A percentile compares a stretch with the other conserved stretches of the same genome.
These are phyloP conservation scores for Drosophila lini DNA, from an alignment of 1,140 invertebrate genomes.

Conservation along the genomic window DNA sequence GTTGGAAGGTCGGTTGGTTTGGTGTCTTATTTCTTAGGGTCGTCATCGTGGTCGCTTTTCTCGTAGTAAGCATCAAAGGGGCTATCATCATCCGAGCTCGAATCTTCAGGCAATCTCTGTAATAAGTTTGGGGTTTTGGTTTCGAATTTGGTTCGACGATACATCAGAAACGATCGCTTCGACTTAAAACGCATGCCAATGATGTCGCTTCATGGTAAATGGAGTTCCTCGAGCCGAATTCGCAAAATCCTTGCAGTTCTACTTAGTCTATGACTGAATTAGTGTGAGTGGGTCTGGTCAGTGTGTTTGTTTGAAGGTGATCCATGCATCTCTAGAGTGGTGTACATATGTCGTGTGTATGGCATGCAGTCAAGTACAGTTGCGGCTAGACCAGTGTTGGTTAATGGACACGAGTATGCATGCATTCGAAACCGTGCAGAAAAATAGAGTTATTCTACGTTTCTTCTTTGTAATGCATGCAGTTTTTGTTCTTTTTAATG, in stretches of 20 bases:
- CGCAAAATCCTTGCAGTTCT: slow-evolving; percentile 5
- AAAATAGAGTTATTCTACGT: slow-evolving; percentile 14
- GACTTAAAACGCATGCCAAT: slow-evolving; percentile 46
- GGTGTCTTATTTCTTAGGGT: slow-evolving; percentile 66
- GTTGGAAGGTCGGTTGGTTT: slow-evolving; percentile 18
- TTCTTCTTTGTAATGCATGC: slow-evolving; percentile 26
- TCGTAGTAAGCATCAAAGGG: slow-evolving; percentile 82
- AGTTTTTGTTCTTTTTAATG: slow-evolving; percentile 5
- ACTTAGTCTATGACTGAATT: slow-evolving; percentile 17
- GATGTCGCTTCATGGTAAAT: slow-evolving; percentile 32
- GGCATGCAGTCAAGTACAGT: slow-evolving; percentile 49
- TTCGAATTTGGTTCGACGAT: slow-evolving; percentile 30
- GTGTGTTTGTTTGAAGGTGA: slow-evolving; percentile 6
- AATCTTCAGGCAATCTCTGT: slow-evolving; percentile 83
- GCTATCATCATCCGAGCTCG: slow-evolving; percentile 83
- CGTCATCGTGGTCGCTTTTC: slow-evolving; percentile 77
- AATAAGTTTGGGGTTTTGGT: slow-evolving; percentile 63
- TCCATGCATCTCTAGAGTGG: slow-evolving; percentile 27
- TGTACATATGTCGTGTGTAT: slow-evolving; percentile 15
- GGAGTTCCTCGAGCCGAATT: slow-evolving; percentile 55
- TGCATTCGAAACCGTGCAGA: slow-evolving; percentile 40
- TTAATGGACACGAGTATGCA: slow-evolving; percentile 42
- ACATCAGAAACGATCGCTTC: slow-evolving; percentile 9
- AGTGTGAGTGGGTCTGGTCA: slow-evolving; percentile 1
- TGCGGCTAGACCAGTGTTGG: slow-evolving; percentile 31